Percentiles rank a stretch among this genome's conserved stretches.
These are phyloP conservation scores for Drosophila pseudotakahashii DNA, from an alignment of 2,888 invertebrate genomes.

Conservation along the genomic window DNA sequence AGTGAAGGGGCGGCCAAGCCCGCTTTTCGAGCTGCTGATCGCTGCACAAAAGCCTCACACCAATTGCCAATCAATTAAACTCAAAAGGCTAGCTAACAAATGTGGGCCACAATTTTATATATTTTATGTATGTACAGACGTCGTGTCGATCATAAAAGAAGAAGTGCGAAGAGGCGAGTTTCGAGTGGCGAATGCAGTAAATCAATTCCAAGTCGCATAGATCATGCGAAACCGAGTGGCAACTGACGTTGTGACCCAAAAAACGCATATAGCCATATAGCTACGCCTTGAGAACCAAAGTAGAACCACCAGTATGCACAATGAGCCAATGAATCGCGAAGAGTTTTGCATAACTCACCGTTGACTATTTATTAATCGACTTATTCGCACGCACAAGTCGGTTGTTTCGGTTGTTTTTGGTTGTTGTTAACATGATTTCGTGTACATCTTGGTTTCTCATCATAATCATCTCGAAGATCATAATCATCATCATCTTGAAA, in stretches of 20 bases:
- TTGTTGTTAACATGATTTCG: slow-evolving; percentile 64
- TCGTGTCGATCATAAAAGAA: slow-evolving; percentile 13
- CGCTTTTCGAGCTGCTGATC: slow-evolving; percentile 24
- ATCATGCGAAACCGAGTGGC: slow-evolving; percentile 32
- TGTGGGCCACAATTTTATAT: slow-evolving; percentile 36
- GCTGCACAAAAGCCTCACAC: slow-evolving; percentile 33
- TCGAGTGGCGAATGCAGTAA: slow-evolving; percentile 33
- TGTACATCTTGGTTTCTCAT: slow-evolving; percentile 34
- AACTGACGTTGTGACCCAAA: slow-evolving; percentile 45
- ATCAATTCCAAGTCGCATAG: slow-evolving; percentile 37
- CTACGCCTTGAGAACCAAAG: slow-evolving; percentile 33
- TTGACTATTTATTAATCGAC: slow-evolving; percentile 66
- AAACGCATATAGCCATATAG: slow-evolving; percentile 22
- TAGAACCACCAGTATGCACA: slow-evolving; percentile 10
- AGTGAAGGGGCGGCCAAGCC: slow-evolving; percentile 40
- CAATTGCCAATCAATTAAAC: slow-evolving; percentile 44
- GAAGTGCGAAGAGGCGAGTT: slow-evolving; percentile 10
- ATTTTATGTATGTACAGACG: slow-evolving; percentile 25
- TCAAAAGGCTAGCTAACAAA: slow-evolving; percentile 5
- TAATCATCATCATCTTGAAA: slow-evolving; percentile 14
- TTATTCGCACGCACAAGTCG: slow-evolving; percentile 66
- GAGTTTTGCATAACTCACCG: slow-evolving; percentile 65
- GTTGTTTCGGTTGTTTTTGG: slow-evolving; percentile 16
- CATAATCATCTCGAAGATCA: slow-evolving; percentile 26
- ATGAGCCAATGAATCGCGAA: slow-evolving; percentile 57